Conservation (phyloP, 2,888 invertebrate species). For the Limnephilus marmoratus region DNA sequence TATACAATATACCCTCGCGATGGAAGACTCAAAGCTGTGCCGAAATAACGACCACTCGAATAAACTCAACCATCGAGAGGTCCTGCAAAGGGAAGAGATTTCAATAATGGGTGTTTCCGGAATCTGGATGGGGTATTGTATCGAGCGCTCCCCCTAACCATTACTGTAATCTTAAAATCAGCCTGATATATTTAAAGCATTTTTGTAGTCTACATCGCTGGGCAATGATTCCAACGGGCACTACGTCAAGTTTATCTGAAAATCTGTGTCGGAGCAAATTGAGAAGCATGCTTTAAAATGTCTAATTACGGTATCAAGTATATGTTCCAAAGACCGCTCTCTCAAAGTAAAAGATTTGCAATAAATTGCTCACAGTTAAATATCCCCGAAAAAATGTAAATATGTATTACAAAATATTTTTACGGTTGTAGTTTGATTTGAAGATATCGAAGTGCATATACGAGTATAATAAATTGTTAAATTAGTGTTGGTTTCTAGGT, state of each 20-base stretch:
- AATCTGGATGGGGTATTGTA: conserved; percentile 3
- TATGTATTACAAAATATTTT: too few relatives aligned
- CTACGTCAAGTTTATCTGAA: not conserved
- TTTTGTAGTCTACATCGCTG: not conserved
- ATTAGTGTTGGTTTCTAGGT: not conserved
- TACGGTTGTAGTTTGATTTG: too few relatives aligned
- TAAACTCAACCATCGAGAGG: not conserved
- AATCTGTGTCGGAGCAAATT: not conserved
- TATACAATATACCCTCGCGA: conserved; percentile 15
- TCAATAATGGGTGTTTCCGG: conserved; percentile 25
- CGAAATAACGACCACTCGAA: conserved; percentile 57
- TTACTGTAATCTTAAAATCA: not conserved
- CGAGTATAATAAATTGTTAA: not conserved
- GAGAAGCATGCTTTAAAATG: too few relatives aligned
- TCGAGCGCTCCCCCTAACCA: not conserved
- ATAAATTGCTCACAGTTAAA: too few relatives aligned
- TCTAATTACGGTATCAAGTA: too few relatives aligned
- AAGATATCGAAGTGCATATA: not conserved
- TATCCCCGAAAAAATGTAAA: too few relatives aligned
- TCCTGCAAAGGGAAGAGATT: conserved; percentile 5
- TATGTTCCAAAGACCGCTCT: too few relatives aligned
- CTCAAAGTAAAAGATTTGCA: too few relatives aligned
- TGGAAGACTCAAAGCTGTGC: conserved; percentile 27
- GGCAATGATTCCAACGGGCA: not conserved
- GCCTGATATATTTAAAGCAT: not conserved